Base-by-base conservation (phyloP, 2,113 vertebrate species). In the Mustelus asterias region DNA sequence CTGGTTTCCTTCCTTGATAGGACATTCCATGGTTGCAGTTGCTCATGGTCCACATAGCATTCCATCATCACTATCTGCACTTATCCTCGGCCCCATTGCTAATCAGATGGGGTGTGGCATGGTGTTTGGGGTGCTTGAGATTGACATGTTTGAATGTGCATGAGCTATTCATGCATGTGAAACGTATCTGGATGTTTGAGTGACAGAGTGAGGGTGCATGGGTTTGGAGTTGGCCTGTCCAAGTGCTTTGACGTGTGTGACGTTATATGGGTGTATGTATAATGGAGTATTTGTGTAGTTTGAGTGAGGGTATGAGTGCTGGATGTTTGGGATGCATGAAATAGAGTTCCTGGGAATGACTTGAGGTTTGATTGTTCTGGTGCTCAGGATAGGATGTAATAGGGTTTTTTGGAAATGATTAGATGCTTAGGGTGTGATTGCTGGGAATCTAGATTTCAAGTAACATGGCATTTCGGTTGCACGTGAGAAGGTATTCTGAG, bases 11-110 rank as follows among this genome's bases (percentile, higher is more conserved):
- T 58, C 88, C 11, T 90, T 63, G 88, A 16, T 60, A 58, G 88
- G 88, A 90, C 54, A 29, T 90, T 90, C 54, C 54, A 90, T 90
- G 54, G 13, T 60, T 63, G 86, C 54, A 90, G 54, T 90, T 33
- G 88, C 54, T 90, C 54, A 58, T 90, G 88, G 88, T 90, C 88
- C 54, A 58, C 88, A 60, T 58, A 90, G 88, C 33, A 65, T 37
- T 93, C 60, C 33, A 67, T 37, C 60, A 65, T 65, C 33, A 14
- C 89, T 93, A 65, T 93, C 60, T 93, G 89, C 89, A 93, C 89
- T 65, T 93, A 93, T 93, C 60, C 89, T 37, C 89, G 20, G 33
- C 60, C 89, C 18, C 89, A 93, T 93, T 63, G n/a, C 60, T 2
- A 67, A 65, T 37, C 89, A 37, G 33, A 67, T 37, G n/a, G 60